Evolutionary conservation across 2,113 vertebrate species (phyloP).

Genomic region (Stigmatopora argus): DNA sequence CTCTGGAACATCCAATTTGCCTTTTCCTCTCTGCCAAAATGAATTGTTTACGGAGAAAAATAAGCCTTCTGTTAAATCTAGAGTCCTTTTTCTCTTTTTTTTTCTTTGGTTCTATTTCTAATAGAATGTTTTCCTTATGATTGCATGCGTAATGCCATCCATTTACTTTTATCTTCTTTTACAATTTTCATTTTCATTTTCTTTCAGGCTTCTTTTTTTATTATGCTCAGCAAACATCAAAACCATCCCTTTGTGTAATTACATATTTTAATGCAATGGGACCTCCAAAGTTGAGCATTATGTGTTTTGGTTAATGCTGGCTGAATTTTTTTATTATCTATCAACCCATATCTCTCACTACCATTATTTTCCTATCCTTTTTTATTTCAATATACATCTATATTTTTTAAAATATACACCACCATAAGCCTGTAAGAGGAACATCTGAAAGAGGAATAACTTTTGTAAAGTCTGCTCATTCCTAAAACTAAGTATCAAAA

Average conservation of each 20-base stretch:
- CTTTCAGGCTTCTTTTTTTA: conserved; percentile 19
- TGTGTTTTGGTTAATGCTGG: neutral
- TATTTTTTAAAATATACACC: neutral
- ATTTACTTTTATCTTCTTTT: neutral
- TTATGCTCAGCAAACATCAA: conserved; percentile 20
- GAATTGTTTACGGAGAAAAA: conserved; percentile 71
- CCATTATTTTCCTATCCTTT: neutral
- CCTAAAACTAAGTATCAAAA: neutral
- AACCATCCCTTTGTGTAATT: neutral
- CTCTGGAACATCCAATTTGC: conserved; percentile 68
- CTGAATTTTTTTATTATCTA: neutral
- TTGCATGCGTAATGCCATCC: conserved; percentile 17
- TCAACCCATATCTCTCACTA: neutral
- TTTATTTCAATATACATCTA: neutral
- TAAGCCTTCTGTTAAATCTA: conserved; percentile 50
- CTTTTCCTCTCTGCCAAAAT: conserved; percentile 59
- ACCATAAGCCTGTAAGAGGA: neutral
- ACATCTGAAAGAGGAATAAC: neutral
- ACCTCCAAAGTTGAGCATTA: neutral
- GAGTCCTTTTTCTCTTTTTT: conserved; percentile 10
- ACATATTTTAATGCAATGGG: neutral
- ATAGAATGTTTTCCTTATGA: conserved; percentile 32
- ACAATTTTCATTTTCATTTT: conserved; percentile 4
- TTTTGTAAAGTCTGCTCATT: neutral
- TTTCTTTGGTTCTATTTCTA: conserved; percentile 45